These are phyloP conservation scores for Ditylenchus dipsaci DNA, from an alignment of 1,140 invertebrate species.

Conservation along the genomic window DNA sequence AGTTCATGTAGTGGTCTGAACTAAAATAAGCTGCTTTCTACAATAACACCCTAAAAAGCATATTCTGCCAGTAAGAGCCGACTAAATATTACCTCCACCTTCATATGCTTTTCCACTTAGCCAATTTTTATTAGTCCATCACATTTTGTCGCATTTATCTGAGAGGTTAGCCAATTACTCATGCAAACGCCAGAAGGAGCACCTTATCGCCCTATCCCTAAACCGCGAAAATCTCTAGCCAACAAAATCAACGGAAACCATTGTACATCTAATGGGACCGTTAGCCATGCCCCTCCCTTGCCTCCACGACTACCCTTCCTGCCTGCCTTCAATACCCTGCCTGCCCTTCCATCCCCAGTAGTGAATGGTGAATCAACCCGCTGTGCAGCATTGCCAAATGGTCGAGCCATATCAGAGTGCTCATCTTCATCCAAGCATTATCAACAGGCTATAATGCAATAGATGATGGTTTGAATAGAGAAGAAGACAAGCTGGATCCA, in stretches of 20 bases:
- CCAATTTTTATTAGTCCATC: too few relatives aligned
- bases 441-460: too few relatives aligned
- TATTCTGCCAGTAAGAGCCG: too few relatives aligned
- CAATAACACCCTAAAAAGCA: too few relatives aligned
- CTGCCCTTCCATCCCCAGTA: neutral
- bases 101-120: too few relatives aligned
- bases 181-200: too few relatives aligned
- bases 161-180: too few relatives aligned
- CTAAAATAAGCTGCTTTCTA: too few relatives aligned
- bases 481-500: too few relatives aligned
- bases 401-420: neutral
- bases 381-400: neutral
- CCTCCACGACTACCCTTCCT: neutral
- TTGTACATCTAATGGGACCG: neutral
- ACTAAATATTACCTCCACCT: too few relatives aligned
- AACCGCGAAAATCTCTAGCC: conserved; percentile 4
- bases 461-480: too few relatives aligned
- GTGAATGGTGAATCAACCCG: neutral
- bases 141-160: too few relatives aligned
- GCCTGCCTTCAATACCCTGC: neutral
- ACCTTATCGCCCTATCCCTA: neutral
- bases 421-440: neutral
- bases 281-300: neutral
- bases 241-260: neutral
- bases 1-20: neutral